Conservation (phyloP, 2,113 vertebrate genomes). For the Uria lomvia region DNA sequence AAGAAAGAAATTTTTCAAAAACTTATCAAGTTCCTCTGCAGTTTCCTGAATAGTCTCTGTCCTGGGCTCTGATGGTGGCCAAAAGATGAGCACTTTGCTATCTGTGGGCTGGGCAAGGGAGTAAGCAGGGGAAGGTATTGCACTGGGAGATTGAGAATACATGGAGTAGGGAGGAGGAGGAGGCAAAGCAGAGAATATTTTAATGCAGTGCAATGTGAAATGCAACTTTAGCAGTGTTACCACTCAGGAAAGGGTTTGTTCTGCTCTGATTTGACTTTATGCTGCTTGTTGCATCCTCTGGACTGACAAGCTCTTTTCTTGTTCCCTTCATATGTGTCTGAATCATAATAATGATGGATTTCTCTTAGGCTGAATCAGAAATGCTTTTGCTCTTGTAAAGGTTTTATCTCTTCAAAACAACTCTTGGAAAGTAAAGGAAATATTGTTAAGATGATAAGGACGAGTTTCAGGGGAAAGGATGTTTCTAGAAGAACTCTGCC, state of each 20-base stretch:
- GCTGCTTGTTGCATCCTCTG: not conserved
- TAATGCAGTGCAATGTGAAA: not conserved
- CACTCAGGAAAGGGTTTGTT: not conserved
- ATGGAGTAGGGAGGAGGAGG: not conserved
- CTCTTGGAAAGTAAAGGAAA: constrained; percentile 47
- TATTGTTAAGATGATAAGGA: not conserved
- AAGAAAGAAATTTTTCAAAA: not conserved
- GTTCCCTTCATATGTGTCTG: not conserved
- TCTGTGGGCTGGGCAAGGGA: not conserved
- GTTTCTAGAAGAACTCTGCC: not conserved
- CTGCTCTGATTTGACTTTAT: not conserved
- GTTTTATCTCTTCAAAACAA: constrained; percentile 34
- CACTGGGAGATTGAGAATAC: not conserved
- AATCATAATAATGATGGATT: not conserved
- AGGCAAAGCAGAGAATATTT: not conserved
- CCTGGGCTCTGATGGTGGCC: not conserved
- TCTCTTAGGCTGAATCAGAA: not conserved
- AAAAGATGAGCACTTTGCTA: not conserved
- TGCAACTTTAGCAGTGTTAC: not conserved
- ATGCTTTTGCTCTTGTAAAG: not conserved
- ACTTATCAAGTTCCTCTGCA: not conserved
- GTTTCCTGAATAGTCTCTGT: not conserved
- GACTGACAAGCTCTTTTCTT: not conserved
- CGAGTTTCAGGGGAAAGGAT: not conserved
- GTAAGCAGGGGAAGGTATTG: not conserved